phyloP scores from a whole-genome alignment of 1,140 invertebrate genomes.

The Gonatopus flavifemur region DNA sequence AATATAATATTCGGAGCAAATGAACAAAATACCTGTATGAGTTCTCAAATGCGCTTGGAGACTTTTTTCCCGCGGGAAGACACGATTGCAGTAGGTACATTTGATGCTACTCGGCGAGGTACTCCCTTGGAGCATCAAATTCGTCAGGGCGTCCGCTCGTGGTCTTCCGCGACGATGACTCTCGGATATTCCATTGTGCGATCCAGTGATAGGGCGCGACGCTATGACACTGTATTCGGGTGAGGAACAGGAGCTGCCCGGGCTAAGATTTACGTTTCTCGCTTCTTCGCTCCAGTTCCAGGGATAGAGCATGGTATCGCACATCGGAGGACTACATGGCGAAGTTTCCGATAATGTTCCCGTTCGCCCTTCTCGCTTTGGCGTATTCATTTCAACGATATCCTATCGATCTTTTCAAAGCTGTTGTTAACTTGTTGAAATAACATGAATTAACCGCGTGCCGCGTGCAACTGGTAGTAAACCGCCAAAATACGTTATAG shows the following conservation, averaged over 20 bases:
- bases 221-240: constrained; percentile 40
- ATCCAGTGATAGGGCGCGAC: constrained; percentile 8
- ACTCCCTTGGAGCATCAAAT: constrained; percentile 73
- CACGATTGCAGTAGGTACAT: constrained; percentile 73
- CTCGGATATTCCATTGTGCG: constrained; percentile 22
- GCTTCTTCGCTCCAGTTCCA: constrained; percentile 55
- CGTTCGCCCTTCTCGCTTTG: constrained; percentile 39
- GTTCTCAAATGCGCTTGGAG: constrained; percentile 79
- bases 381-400: constrained; percentile 44
- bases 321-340: constrained; percentile 46
- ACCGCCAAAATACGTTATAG: constrained; percentile 29
- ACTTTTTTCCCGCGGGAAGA: constrained; percentile 81
- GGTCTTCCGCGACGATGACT: constrained; percentile 67
- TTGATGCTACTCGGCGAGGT: constrained; percentile 73
- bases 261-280: constrained; percentile 51
- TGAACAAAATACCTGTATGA: constrained; percentile 68
- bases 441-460: constrained; percentile 11
- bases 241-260: constrained; percentile 53
- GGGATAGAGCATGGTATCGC: constrained; percentile 47
- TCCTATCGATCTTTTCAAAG: not conserved
- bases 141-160: constrained; percentile 71
- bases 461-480: constrained; percentile 32
- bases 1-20: not conserved
- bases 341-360: constrained; percentile 27
- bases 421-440: not conserved